Conservation (phyloP, 2,888 invertebrate species). For the Drosophila helvetica region DNA sequence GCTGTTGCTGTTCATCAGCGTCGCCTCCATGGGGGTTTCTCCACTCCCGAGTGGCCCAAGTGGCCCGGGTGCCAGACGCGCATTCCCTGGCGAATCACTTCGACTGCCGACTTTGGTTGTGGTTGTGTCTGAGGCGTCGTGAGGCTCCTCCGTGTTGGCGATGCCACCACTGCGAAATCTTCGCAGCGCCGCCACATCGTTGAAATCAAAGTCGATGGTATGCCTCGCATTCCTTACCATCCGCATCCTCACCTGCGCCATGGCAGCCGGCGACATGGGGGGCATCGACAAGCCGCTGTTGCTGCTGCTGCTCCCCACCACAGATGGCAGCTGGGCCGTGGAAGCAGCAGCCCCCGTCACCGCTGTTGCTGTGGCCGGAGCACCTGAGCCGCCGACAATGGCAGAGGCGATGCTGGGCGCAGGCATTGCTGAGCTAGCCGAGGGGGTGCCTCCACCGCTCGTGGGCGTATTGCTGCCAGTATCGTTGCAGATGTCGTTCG, state of each 20-base stretch:
- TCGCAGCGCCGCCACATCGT: slow-evolving; percentile 51
- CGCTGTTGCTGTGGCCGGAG: slow-evolving; percentile 23
- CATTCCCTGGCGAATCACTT: slow-evolving; percentile 80
- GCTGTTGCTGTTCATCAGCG: slow-evolving; percentile 41
- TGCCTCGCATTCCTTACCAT: slow-evolving; percentile 81
- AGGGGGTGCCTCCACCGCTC: slow-evolving; percentile 52
- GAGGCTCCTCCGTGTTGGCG: slow-evolving; percentile 89
- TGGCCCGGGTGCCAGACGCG: slow-evolving; percentile 76
- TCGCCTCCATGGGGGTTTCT: slow-evolving; percentile 70
- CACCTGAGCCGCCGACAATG: slow-evolving; percentile 52
- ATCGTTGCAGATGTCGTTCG: slow-evolving; percentile 75
- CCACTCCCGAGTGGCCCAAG: slow-evolving; percentile 1
- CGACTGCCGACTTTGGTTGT: slow-evolving; percentile 37
- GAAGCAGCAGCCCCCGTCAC: slow-evolving; percentile 18
- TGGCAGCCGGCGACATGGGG: slow-evolving; percentile 84
- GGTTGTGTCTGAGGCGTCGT: slow-evolving; percentile 85
- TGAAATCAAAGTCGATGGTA: slow-evolving; percentile 81
- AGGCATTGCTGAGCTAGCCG: slow-evolving; percentile 59
- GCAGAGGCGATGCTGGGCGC: slow-evolving; percentile 72
- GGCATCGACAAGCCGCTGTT: slow-evolving; percentile 62
- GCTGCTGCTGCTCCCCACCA: slow-evolving; percentile 50
- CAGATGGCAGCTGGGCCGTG: slow-evolving; percentile 63
- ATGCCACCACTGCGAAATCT: slow-evolving; percentile 83
- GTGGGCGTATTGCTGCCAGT: slow-evolving; percentile 70
- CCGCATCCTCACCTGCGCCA: slow-evolving; percentile 84